Conservation (phyloP, 1,140 invertebrate genomes). For the Drosophila micromelanica region DNA sequence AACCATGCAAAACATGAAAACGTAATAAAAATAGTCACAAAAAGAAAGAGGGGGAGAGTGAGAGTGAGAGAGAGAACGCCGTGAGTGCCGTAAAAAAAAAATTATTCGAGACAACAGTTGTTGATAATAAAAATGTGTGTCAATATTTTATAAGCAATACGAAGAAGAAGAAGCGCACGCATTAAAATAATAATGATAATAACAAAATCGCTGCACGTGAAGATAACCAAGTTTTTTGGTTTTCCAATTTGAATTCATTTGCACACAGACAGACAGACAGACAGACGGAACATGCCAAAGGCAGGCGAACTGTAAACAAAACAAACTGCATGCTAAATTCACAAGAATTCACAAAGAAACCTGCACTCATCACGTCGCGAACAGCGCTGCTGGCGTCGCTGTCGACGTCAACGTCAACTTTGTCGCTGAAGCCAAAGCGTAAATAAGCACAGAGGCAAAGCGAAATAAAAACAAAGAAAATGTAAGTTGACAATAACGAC, state of each 20-base stretch:
- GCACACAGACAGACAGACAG: slow-evolving; percentile 22
- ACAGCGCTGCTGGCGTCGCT: slow-evolving; percentile 4
- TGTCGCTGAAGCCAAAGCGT: slow-evolving; percentile 25
- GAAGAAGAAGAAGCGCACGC: background rate
- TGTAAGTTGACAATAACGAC: slow-evolving; percentile 57
- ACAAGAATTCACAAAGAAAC: slow-evolving; percentile 28
- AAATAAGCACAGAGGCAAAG: slow-evolving; percentile 26
- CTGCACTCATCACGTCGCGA: slow-evolving; percentile 46
- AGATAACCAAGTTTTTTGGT: slow-evolving; percentile 21
- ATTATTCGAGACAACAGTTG: slow-evolving; percentile 13
- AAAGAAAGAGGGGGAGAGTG: slow-evolving; percentile 7
- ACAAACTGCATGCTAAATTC: slow-evolving; percentile 40
- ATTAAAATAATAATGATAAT: slow-evolving; percentile 27
- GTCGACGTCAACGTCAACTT: slow-evolving; percentile 1
- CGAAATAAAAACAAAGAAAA: slow-evolving; percentile 20
- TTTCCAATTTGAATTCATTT: background rate
- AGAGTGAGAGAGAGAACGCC: slow-evolving; percentile 9
- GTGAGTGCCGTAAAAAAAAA: background rate
- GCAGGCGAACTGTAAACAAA: slow-evolving; percentile 30
- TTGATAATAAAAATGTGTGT: slow-evolving; percentile 73
- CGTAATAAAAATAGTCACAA: slow-evolving; percentile 3
- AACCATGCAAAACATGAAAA: slow-evolving; percentile 30
- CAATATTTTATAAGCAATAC: slow-evolving; percentile 45
- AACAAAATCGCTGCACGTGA: slow-evolving; percentile 40
- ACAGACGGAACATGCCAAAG: slow-evolving; percentile 2